Percentiles rank a stretch among this genome's conserved stretches.
Evolutionary conservation across 1,140 invertebrate species (phyloP).

Genomic region (Drosophila seguyi): DNA sequence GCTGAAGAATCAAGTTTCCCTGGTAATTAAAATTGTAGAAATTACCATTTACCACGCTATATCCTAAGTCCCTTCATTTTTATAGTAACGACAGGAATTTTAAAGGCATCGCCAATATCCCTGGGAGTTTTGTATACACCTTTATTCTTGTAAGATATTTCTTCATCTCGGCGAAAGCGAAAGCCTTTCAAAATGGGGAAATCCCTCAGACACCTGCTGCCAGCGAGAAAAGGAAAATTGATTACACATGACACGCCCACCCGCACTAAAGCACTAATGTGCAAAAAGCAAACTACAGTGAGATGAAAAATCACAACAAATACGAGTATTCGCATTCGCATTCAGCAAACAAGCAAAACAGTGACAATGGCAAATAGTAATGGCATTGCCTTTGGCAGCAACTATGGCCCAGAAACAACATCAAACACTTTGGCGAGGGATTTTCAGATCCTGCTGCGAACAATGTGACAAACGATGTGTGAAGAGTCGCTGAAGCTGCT

Average conservation of each 20-base stretch:
- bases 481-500: slow-evolving; percentile 63
- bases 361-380: slow-evolving; percentile 81
- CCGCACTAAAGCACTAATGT: slow-evolving; percentile 47
- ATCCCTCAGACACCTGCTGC: slow-evolving; percentile 50
- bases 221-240: slow-evolving; percentile 51
- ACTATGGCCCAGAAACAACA: slow-evolving; percentile 37
- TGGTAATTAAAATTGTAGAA: slow-evolving; percentile 72
- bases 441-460: slow-evolving; percentile 42
- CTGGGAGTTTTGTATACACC: background rate
- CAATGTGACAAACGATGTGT: slow-evolving; percentile 83
- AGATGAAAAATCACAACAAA: slow-evolving; percentile 83
- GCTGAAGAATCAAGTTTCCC: slow-evolving; percentile 22
- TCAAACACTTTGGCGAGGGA: slow-evolving; percentile 45
- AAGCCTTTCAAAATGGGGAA: slow-evolving; percentile 18
- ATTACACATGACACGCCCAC: slow-evolving; percentile 75
- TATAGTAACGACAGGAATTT: background rate
- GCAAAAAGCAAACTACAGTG: slow-evolving; percentile 51
- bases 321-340: slow-evolving; percentile 25
- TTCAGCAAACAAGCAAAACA: slow-evolving; percentile 66
- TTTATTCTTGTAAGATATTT: background rate
- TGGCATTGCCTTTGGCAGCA: slow-evolving; percentile 69
- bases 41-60: slow-evolving; percentile 19
- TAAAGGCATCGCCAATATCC: background rate
- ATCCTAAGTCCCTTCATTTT: slow-evolving; percentile 13
- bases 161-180: slow-evolving; percentile 16